These are phyloP conservation scores for Metalampra italica DNA, from an alignment of 2,888 invertebrate genomes.

Conservation along the genomic window DNA sequence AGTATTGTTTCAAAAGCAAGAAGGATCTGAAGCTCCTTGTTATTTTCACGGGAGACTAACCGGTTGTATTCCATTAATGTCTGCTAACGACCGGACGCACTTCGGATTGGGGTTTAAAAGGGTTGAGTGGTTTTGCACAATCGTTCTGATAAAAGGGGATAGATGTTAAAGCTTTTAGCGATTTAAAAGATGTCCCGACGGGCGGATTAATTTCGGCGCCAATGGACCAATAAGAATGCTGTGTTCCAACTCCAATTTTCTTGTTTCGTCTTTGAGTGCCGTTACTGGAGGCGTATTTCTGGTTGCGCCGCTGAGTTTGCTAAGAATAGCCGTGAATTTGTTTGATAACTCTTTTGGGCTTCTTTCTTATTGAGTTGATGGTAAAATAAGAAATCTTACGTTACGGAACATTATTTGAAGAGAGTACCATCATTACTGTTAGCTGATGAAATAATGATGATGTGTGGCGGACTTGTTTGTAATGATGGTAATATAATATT, in stretches of 20 bases:
- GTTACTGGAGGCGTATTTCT: neutral
- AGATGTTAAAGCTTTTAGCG: constrained; percentile 70
- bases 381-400: no score
- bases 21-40: constrained; percentile 58
- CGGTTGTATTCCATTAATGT: constrained; percentile 75
- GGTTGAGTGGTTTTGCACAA: constrained; percentile 78
- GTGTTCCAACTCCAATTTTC: constrained; percentile 14
- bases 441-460: no score
- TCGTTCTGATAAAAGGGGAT: constrained; percentile 72
- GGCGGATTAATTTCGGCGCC: constrained; percentile 42
- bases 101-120: constrained; percentile 76
- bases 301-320: neutral
- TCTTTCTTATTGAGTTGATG: no score
- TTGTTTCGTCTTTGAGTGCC: constrained; percentile 4
- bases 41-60: constrained; percentile 71
- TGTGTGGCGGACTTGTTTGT: no score
- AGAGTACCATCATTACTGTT: no score
- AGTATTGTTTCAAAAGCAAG: constrained; percentile 28
- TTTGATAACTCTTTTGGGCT: no score
- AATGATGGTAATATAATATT: no score
- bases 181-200: constrained; percentile 68
- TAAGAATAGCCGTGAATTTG: neutral
- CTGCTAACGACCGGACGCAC: constrained; percentile 76
- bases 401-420: no score
- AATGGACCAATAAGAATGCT: constrained; percentile 46